A percentile compares a stretch with the other conserved stretches of the same genome.
Evolutionary conservation across 2,113 vertebrate species (phyloP).

Genomic region (Zeus faber): DNA sequence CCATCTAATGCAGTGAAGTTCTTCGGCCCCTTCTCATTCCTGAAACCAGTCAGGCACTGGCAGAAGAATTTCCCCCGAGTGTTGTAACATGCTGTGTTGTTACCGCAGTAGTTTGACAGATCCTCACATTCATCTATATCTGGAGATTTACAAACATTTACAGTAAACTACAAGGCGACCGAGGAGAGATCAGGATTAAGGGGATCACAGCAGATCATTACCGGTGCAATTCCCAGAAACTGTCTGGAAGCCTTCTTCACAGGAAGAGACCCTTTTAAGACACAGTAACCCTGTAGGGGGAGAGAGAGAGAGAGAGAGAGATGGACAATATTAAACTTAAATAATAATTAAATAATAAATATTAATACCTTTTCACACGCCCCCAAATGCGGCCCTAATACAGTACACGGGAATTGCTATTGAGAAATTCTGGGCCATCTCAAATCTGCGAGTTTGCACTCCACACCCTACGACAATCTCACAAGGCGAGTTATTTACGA

Average conservation of each 20-base stretch:
- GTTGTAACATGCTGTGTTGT: not conserved
- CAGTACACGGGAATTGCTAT: too few relatives aligned
- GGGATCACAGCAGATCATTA: not conserved
- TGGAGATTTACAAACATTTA: not conserved
- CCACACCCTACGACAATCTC: too few relatives aligned
- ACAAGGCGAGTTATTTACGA: too few relatives aligned
- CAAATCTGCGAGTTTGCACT: too few relatives aligned
- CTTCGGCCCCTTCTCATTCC: accelerated
- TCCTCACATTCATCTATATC: conserved; percentile 2
- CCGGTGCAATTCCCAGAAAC: too few relatives aligned
- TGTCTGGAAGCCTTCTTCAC: not conserved
- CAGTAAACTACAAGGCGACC: not conserved
- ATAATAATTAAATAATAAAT: too few relatives aligned
- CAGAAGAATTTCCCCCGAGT: not conserved
- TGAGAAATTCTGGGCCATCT: too few relatives aligned
- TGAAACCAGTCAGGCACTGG: not conserved
- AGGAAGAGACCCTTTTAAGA: not conserved
- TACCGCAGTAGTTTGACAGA: not conserved
- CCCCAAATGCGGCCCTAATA: too few relatives aligned
- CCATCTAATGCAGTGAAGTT: conserved; percentile 16
- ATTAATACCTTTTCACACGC: too few relatives aligned
- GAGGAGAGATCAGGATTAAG: not conserved
- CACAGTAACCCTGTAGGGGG: not conserved
- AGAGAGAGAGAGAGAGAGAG: not conserved
- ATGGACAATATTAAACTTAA: not conserved